Base-by-base conservation (phyloP, 1,140 invertebrate species). In the Aethina tumida region DNA sequence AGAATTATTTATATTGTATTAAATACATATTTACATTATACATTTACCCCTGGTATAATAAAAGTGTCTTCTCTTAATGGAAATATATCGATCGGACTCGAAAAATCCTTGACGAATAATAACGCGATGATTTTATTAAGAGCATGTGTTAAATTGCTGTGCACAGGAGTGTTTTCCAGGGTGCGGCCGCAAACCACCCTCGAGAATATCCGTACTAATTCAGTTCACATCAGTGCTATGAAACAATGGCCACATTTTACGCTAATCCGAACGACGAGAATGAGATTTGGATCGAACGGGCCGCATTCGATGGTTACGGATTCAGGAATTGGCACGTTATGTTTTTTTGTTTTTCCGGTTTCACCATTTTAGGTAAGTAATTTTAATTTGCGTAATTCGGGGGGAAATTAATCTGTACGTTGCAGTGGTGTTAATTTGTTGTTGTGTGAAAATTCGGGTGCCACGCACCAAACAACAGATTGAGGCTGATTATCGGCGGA, bases 381-480 rank as follows among this genome's bases (percentile, higher is more conserved):
- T 19, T 35, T 17, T 32, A 9, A 22, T 31, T 10, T 19, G 6
- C 12, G 2, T 31, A 8, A 13, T 24, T 24, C 7, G 18, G 19
- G 12, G 12, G 10, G 28, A 10, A 21, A 10, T n/a, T 34, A 6
- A 6, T 19, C 13, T 20, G 9, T 34, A 2, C 29, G 31, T 59
- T 63, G 1, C 27, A 77, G 76, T 82, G 29, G 77, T 92, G 36
- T 74, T 85, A 44, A 56, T 91, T 29, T 92, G 87, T 53, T 92
- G 88, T 53, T 89, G 88, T 50, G 72, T 88, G 30, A 77, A 81
- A 36, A 87, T 90, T 55, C 74, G 89, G 17, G 81, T 94, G 47
- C 89, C 89, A 2, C 70, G 88, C 15, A 93, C 88, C 0, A 93
- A 92, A 56, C 88, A 93, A 62, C 86, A 93, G 61, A 93, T 94